Evolutionary conservation across 2,113 vertebrate genomes (phyloP), one percentile per base, ranked within the genome.

Genomic region (Eudyptes chrysolophus): DNA sequence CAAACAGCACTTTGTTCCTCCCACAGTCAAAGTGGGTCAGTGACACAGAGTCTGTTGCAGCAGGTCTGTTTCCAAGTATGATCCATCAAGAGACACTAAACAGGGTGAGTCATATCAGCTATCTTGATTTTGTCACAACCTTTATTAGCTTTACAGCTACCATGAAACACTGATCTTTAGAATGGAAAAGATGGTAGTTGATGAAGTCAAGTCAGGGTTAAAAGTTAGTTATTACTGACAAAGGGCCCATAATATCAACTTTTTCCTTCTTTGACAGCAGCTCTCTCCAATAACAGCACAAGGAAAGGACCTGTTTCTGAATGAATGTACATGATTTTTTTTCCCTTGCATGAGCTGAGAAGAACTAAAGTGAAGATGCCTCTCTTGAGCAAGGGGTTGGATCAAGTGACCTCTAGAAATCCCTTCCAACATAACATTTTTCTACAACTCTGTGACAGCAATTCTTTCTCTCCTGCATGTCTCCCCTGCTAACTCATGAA

Each of bases 171-270:
- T 61, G 44, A 86, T 60, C 30, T 74, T 78, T 25, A 65, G 52
- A 81, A 68, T 40, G 18, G 25, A 69, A 89, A 75, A 38, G 32
- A 25, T 77, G 49, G 44, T 15, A 91, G 79, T 9, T 79, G 48
- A 48, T 75, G 52, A 85, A 71, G 79, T 77, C 51, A 71, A 80
- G 46, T 44, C 42, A 55, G 84, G 62, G 62, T 91, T 93, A 93
- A 96, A 96, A 85, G 70, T 40, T 76, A 51, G 52, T 85, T 92
- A 24, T 70, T 87, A 80, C 58, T 90, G 78, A 83, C 40, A 90
- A 89, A 96, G 29, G 57, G 38, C 57, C 52, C 15, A 6, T 55
- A 87, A 71, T 58, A 72, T 7, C 30, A 91, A 44, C 34, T 62
- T 85, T 80, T 40, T 55, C 58, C 38, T 83, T 48, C 78, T 57